phyloP scores from a whole-genome alignment of 1,140 invertebrate species.

The Schlechtendalia chinensis region DNA sequence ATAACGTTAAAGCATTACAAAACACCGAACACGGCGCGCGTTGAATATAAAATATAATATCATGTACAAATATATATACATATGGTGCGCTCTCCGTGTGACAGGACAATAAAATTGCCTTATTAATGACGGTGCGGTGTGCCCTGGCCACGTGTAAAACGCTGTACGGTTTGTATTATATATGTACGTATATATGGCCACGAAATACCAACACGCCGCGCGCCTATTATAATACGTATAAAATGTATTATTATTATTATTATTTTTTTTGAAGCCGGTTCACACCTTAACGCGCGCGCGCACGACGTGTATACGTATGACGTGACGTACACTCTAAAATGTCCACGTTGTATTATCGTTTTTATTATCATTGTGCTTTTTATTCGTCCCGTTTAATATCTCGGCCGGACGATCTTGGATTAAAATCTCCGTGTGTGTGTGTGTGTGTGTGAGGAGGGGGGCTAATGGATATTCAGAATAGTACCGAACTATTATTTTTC shows the following conservation, averaged over 20 bases:
- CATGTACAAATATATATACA: too few species aligned
- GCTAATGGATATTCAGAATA: too few species aligned
- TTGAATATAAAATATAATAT: background rate
- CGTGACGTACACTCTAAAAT: too few species aligned
- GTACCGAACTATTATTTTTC: too few species aligned
- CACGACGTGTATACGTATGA: background rate
- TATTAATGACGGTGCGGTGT: slow-evolving; percentile 33
- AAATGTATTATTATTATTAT: slow-evolving; percentile 7
- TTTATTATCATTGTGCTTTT: too few species aligned
- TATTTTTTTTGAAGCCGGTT: slow-evolving; percentile 31
- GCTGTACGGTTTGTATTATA: background rate
- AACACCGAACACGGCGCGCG: background rate
- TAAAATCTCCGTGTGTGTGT: too few species aligned
- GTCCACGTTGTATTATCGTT: too few species aligned
- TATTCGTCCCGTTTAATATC: too few species aligned
- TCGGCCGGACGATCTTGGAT: too few species aligned
- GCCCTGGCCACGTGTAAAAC: slow-evolving; percentile 10
- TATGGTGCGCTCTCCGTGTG: slow-evolving; percentile 7
- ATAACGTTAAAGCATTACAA: background rate
- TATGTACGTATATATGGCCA: background rate
- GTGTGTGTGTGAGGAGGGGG: too few species aligned
- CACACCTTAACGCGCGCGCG: slow-evolving; percentile 15
- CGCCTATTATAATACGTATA: background rate
- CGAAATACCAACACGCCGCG: slow-evolving; percentile 7
- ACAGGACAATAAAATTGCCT: slow-evolving; percentile 45